These are phyloP conservation scores for Syrrhaptes paradoxus DNA, from an alignment of 2,113 vertebrate species.

Conservation along the genomic window DNA sequence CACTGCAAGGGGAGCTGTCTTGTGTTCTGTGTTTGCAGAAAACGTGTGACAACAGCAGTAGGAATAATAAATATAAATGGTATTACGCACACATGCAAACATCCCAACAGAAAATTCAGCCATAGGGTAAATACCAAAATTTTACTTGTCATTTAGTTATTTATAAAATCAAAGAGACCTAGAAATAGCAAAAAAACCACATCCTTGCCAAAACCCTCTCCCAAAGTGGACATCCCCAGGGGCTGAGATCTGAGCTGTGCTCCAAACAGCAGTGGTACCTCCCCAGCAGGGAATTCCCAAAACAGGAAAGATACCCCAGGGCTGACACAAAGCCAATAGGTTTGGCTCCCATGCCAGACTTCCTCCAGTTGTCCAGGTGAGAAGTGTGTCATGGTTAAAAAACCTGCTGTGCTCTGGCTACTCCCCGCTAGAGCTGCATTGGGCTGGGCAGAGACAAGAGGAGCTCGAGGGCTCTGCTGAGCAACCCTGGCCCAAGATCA, in stretches of 20 bases:
- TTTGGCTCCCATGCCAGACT: slow-evolving; percentile 1
- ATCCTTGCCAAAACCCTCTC: slow-evolving; percentile 56
- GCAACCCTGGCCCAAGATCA: slow-evolving; percentile 10
- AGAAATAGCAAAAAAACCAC: slow-evolving; percentile 26
- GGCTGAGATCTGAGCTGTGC: background rate
- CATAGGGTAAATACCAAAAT: slow-evolving; percentile 55
- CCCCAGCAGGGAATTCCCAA: background rate
- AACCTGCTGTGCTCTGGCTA: slow-evolving; percentile 5
- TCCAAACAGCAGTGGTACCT: slow-evolving; percentile 17
- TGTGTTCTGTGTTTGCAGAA: slow-evolving; percentile 14
- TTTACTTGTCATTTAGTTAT: slow-evolving; percentile 69
- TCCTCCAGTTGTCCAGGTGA: slow-evolving; percentile 19
- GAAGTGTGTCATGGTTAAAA: background rate
- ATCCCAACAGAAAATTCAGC: background rate
- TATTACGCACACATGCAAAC: background rate
- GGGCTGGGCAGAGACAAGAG: background rate
- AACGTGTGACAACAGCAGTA: background rate
- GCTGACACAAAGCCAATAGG: slow-evolving; percentile 25
- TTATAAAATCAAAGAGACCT: slow-evolving; percentile 40
- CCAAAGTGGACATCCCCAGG: slow-evolving; percentile 27
- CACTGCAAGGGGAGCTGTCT: background rate
- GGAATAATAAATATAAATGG: slow-evolving; percentile 20
- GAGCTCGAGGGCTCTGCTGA: background rate
- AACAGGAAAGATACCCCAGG: slow-evolving; percentile 7
- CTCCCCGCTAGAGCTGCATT: background rate